Evolutionary conservation across 2,113 vertebrate genomes (phyloP).

Genomic region (Periophthalmodon schlosseri): DNA sequence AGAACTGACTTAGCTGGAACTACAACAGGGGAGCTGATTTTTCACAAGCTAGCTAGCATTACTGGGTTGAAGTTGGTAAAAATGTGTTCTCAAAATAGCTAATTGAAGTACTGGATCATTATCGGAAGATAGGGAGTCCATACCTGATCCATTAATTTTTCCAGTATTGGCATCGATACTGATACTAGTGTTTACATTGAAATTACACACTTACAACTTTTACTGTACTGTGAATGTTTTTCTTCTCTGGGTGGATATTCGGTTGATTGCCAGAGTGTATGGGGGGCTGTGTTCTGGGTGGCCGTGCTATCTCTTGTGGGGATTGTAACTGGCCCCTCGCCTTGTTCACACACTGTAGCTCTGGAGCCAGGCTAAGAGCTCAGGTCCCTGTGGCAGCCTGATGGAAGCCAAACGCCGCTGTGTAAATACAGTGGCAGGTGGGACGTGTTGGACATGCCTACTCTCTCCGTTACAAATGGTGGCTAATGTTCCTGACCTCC

Average conservation of each 20-base stretch:
- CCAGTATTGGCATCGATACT: too few species aligned
- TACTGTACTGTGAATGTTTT: not conserved
- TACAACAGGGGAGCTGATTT: too few species aligned
- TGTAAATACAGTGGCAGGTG: constrained; percentile 75
- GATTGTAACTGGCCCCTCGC: constrained; percentile 25
- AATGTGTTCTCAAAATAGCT: too few species aligned
- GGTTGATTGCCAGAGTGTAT: constrained; percentile 26
- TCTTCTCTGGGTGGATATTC: constrained; percentile 4
- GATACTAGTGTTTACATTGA: constrained; percentile 7
- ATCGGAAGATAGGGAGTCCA: too few species aligned
- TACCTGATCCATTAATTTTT: too few species aligned
- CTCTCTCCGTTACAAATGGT: constrained; percentile 70
- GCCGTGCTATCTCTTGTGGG: constrained; percentile 14
- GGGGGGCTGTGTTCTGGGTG: not conserved
- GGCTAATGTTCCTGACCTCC: constrained; percentile 74
- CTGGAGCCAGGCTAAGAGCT: constrained; percentile 32
- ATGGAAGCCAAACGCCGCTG: constrained; percentile 64
- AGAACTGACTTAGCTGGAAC: too few species aligned
- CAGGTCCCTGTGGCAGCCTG: constrained; percentile 41
- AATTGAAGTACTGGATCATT: too few species aligned
- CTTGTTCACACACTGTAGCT: constrained; percentile 31
- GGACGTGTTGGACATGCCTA: constrained; percentile 73
- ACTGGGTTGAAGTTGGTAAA: too few species aligned
- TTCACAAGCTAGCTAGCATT: too few species aligned
- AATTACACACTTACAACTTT: not conserved